Conservation (phyloP, 2,113 vertebrate genomes). For the Perca flavescens region DNA sequence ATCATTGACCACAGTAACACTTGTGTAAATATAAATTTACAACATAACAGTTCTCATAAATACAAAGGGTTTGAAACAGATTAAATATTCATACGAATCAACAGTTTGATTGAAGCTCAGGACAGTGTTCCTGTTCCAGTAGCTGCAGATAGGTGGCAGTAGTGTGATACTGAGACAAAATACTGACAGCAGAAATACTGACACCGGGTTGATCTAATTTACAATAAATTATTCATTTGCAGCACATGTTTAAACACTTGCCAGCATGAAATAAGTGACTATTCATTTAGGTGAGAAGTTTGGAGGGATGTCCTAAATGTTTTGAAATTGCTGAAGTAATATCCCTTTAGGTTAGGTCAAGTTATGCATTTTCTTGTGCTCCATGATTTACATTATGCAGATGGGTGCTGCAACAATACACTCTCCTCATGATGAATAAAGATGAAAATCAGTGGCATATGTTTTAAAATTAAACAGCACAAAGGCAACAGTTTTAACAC, state of each 20-base stretch:
- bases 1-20: slow-evolving; percentile 62
- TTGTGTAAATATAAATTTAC: slow-evolving; percentile 57
- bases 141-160: slow-evolving; percentile 63
- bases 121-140: slow-evolving; percentile 22
- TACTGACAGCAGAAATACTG: slow-evolving; percentile 54
- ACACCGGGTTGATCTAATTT: slow-evolving; percentile 32
- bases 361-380: slow-evolving; percentile 14
- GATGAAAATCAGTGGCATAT: slow-evolving; percentile 1
- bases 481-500: not conserved
- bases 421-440: not conserved
- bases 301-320: no score
- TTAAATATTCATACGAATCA: slow-evolving; percentile 30
- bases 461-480: slow-evolving; percentile 18
- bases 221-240: slow-evolving; percentile 27
- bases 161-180: slow-evolving; percentile 52
- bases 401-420: slow-evolving; percentile 9
- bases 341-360: not conserved
- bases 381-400: not conserved
- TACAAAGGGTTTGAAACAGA: slow-evolving; percentile 41
- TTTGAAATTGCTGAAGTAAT: slow-evolving; percentile 5
- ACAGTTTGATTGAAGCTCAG: slow-evolving; percentile 13
- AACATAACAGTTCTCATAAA: slow-evolving; percentile 43
- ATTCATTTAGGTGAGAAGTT: not conserved
- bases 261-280: slow-evolving; percentile 6
- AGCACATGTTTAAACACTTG: slow-evolving; percentile 27